Evolutionary conservation across 2,888 invertebrate genomes (phyloP).

Genomic region (Microctonus aethiopoides): DNA sequence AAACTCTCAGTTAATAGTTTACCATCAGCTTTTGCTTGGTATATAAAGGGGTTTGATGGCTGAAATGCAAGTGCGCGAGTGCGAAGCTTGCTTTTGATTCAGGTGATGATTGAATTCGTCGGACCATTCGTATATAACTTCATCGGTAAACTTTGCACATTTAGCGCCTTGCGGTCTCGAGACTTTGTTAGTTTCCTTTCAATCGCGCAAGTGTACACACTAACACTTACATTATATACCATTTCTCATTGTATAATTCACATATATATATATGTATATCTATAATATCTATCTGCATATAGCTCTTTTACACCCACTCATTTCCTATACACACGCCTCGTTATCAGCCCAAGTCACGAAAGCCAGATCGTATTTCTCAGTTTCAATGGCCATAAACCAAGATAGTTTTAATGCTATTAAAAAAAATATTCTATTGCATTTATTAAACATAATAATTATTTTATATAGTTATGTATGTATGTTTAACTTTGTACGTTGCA

Average conservation of each 20-base stretch:
- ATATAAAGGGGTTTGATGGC: not conserved
- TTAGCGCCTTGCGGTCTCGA: conserved; percentile 44
- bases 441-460: not conserved
- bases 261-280: not conserved
- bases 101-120: conserved; percentile 58
- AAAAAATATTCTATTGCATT: not conserved
- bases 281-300: not conserved
- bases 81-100: conserved; percentile 42
- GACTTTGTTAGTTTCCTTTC: conserved; percentile 26
- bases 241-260: not conserved
- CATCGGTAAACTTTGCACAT: conserved; percentile 63
- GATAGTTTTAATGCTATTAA: not conserved
- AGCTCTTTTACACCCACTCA: too few species aligned
- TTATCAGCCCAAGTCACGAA: conserved; percentile 39
- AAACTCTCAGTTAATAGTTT: conserved; percentile 28
- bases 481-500: not conserved
- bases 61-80: conserved; percentile 13
- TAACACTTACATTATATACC: not conserved
- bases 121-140: conserved; percentile 58
- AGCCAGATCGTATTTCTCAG: conserved; percentile 30
- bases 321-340: too few species aligned
- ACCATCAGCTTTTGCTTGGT: conserved; percentile 1
- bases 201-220: not conserved
- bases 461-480: not conserved
- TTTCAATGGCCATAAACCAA: not conserved